phyloP scores from a whole-genome alignment of 2,888 invertebrate species.

The Drosophila formosana region DNA sequence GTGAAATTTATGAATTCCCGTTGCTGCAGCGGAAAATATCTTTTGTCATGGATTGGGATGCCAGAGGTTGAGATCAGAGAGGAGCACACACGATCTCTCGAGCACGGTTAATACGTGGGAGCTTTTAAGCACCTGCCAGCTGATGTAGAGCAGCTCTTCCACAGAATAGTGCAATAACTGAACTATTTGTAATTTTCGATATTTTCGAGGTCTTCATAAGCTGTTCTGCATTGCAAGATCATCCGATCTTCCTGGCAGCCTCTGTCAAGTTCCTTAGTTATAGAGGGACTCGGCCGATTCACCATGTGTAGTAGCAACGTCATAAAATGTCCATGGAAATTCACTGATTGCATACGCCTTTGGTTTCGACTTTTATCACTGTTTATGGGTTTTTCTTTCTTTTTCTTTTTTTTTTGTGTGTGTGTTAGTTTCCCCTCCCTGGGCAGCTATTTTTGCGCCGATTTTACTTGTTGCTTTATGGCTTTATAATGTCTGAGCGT shows the following conservation, averaged over 20 bases:
- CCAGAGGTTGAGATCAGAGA: conserved; percentile 28
- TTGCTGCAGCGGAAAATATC: conserved; percentile 10
- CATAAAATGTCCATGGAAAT: conserved; percentile 55
- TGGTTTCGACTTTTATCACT: conserved; percentile 54
- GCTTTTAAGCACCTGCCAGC: conserved; percentile 67
- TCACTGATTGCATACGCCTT: conserved; percentile 23
- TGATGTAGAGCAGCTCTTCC: conserved; percentile 59
- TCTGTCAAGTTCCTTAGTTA: too few relatives aligned
- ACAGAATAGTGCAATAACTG: conserved; percentile 30
- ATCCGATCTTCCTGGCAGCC: background rate
- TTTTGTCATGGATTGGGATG: conserved; percentile 47
- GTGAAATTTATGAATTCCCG: conserved; percentile 65
- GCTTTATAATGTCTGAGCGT: conserved; percentile 78
- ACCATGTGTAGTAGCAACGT: conserved; percentile 10
- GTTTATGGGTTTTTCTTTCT: conserved; percentile 18
- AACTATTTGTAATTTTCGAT: conserved; percentile 26
- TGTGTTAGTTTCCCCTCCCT: conserved; percentile 9
- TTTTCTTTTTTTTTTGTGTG: background rate
- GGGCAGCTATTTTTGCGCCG: conserved; percentile 55
- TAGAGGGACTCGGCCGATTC: background rate
- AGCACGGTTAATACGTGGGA: conserved; percentile 32
- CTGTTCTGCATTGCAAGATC: background rate
- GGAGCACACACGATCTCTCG: background rate
- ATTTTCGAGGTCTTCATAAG: background rate
- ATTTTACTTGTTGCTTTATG: conserved; percentile 76